Percentiles rank a stretch among this genome's conserved stretches.
These are phyloP conservation scores for Acanthoscelides obtectus DNA, from an alignment of 2,888 invertebrate genomes.

Conservation along the genomic window DNA sequence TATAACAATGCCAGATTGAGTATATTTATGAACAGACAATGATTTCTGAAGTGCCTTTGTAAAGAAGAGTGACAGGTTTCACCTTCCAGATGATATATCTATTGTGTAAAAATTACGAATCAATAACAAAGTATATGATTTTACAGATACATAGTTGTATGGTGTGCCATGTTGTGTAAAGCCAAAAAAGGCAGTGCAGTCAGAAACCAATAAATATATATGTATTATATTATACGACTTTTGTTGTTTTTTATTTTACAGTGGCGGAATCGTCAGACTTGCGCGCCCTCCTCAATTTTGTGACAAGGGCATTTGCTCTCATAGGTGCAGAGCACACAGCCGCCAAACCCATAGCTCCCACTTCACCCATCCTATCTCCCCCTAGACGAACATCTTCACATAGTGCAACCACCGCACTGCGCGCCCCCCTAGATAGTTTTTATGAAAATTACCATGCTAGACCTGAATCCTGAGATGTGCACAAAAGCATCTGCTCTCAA, in stretches of 20 bases:
- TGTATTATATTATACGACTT: constrained; percentile 16
- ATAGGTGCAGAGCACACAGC: too few species aligned
- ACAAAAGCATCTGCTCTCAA: too few species aligned
- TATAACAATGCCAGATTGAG: constrained; percentile 17
- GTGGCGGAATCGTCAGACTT: too few species aligned
- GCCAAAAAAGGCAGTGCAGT: constrained; percentile 43
- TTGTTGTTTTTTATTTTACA: not conserved
- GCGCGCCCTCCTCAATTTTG: too few species aligned
- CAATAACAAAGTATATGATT: constrained; percentile 43
- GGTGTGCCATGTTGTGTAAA: constrained; percentile 48
- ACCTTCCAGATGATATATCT: constrained; percentile 37
- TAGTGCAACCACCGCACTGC: too few species aligned
- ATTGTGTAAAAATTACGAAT: constrained; percentile 29
- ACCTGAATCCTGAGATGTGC: too few species aligned
- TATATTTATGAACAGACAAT: constrained; percentile 29
- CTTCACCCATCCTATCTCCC: too few species aligned
- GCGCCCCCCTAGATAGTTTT: too few species aligned
- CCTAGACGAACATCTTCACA: too few species aligned
- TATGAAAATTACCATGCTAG: too few species aligned
- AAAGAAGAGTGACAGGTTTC: constrained; percentile 23
- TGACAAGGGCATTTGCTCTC: too few species aligned
- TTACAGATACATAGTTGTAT: constrained; percentile 43
- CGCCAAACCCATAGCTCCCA: too few species aligned
- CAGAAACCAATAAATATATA: constrained; percentile 43
- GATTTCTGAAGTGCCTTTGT: constrained; percentile 41